These are phyloP conservation scores for Gymnoscopelus braueri DNA, from an alignment of 2,797 vertebrate genomes.

Conservation along the genomic window DNA sequence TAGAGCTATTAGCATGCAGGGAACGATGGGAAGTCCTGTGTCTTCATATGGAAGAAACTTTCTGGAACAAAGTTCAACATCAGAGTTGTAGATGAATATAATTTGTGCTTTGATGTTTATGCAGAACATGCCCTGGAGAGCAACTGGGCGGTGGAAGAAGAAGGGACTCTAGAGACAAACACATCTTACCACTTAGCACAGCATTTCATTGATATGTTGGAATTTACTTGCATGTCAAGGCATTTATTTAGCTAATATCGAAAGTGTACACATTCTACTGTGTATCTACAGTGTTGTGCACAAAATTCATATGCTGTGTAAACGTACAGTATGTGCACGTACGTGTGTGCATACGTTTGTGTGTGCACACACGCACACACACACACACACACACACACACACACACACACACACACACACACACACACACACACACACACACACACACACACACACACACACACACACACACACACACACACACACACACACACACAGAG, in stretches of 20 bases:
- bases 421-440: no score
- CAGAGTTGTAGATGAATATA: constrained; percentile 58
- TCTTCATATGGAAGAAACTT: constrained; percentile 67
- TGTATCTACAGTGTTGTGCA: no score
- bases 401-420: no score
- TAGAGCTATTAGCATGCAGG: constrained; percentile 57
- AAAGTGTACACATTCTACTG: background rate
- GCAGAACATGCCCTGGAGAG: constrained; percentile 57
- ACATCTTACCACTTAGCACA: constrained; percentile 54
- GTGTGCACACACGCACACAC: no score
- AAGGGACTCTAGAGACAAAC: constrained; percentile 53
- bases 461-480: no score
- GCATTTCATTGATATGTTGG: constrained; percentile 43
- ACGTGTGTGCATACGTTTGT: no score
- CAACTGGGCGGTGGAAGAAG: constrained; percentile 51
- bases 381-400: no score
- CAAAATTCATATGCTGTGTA: no score
- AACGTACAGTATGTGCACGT: no score
- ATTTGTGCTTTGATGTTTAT: constrained; percentile 71
- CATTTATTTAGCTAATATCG: constrained; percentile 5
- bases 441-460: no score
- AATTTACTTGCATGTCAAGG: constrained; percentile 23
- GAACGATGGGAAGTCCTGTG: constrained; percentile 38
- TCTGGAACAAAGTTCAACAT: constrained; percentile 70
- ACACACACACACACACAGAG: no score